phyloP scores from a whole-genome alignment of 2,113 vertebrate species.

The Dromiciops gliroides region DNA sequence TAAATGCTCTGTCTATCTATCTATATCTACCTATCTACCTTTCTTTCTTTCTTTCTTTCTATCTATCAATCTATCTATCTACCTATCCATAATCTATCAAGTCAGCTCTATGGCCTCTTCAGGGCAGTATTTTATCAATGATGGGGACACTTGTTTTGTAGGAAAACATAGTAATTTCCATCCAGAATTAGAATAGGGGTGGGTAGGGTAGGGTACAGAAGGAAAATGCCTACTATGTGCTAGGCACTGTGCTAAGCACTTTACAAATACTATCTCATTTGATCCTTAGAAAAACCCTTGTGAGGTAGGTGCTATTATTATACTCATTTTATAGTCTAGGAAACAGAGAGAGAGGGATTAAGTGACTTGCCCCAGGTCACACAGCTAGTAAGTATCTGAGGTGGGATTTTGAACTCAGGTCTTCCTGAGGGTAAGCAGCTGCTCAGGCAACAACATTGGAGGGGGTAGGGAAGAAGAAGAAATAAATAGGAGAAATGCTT shows the following conservation, averaged over 20 bases:
- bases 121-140: background rate
- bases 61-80: too few relatives aligned
- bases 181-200: background rate
- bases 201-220: background rate
- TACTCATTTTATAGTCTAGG: background rate
- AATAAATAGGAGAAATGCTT: background rate
- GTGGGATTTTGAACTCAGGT: background rate
- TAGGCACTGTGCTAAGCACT: background rate
- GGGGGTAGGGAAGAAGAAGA: background rate
- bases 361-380: background rate
- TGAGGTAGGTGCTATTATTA: background rate
- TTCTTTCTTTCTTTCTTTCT: too few relatives aligned
- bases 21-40: too few relatives aligned
- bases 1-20: background rate
- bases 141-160: background rate
- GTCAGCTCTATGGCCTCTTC: background rate
- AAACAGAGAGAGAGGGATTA: background rate
- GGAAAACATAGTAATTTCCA: background rate
- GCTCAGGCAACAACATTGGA: background rate
- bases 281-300: background rate
- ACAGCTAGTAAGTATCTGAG: background rate
- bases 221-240: background rate
- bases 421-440: background rate
- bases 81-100: background rate
- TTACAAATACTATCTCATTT: background rate